Evolutionary conservation across 2,113 vertebrate species (phyloP).

Genomic region (Gopherus flavomarginatus): DNA sequence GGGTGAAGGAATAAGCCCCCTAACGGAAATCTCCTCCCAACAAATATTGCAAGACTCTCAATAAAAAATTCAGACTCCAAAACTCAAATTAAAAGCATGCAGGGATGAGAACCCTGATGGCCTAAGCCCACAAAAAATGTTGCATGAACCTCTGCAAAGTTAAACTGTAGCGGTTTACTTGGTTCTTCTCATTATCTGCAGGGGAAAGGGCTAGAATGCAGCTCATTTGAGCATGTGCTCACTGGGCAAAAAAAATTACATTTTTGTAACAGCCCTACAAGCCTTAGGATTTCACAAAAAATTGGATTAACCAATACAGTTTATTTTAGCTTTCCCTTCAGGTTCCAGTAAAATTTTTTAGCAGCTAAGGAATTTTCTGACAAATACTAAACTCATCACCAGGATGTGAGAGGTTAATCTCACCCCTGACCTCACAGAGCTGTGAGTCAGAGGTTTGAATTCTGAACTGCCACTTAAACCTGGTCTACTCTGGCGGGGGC

Average conservation of each 20-base stretch:
- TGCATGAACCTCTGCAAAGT: not conserved
- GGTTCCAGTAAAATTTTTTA: not conserved
- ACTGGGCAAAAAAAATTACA: not conserved
- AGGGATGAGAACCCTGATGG: not conserved
- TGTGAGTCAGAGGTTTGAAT: not conserved
- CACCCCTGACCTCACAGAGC: not conserved
- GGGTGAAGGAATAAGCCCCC: too few relatives aligned
- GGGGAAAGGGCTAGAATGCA: not conserved
- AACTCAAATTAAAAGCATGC: not conserved
- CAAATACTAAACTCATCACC: not conserved
- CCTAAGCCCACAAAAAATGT: fast-evolving
- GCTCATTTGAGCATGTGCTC: not conserved
- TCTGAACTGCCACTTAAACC: not conserved
- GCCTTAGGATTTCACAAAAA: not conserved
- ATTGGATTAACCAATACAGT: not conserved
- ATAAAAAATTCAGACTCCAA: not conserved
- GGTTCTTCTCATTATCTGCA: not conserved
- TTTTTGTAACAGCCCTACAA: not conserved
- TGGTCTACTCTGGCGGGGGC: too few relatives aligned
- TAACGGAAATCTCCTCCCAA: not conserved
- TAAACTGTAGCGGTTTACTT: not conserved
- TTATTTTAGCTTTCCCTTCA: not conserved
- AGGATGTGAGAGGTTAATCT: not conserved
- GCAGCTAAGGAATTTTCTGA: not conserved
- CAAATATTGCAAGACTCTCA: not conserved